Base-by-base conservation (phyloP, 2,888 invertebrate species). In the Acanthococcus lagerstroemiae region DNA sequence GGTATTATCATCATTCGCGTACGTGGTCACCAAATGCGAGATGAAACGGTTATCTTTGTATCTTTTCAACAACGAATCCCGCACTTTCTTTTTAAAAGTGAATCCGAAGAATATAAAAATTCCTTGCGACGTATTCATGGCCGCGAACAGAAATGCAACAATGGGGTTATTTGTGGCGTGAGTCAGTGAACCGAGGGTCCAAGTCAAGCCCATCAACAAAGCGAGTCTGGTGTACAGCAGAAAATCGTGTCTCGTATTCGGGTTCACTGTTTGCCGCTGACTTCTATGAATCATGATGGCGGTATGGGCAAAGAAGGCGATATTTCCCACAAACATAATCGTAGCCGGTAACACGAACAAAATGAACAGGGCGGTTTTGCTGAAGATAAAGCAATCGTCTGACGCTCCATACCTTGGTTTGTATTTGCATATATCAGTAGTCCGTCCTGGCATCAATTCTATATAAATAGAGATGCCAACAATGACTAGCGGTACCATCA, bases 351-450 rank as follows among this genome's bases (percentile, higher is more conserved):
- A 74, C 24, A 79, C 71, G 70, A 81, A 81, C 72, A 78, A 80
- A 4, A 79, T 71, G 7, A 80, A 71, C n/a, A 81, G 74, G 0
- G 79, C 77, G 67, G 75, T 73, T 15, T 77, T 74, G 44, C 76
- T 76, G 9, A 77, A 76, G 70, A 81, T 78, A 80, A 80, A 81
- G 70, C 81, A 81, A 25, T 74, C 73, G 22, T 74, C 71, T 7
- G 26, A 19, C n/a, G 70, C 69, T 1, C 79, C 80, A 70, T 80
- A 80, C 55, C 73, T 73, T 0, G 80, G 80, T 56, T 75, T 74
- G 68, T 74, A 75, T n/a, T 70, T 67, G 21, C 60, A 61, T n/a
- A 27, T 46, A n/a, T n/a, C n/a, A 15, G 68, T 54, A 3, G 70
- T 67, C 19, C 70, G 69, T 7, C 68, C 67, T 9, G 72, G 72